Evolutionary conservation across 2,797 vertebrate genomes (phyloP).

Genomic region (Tympanoctomys barrerae): DNA sequence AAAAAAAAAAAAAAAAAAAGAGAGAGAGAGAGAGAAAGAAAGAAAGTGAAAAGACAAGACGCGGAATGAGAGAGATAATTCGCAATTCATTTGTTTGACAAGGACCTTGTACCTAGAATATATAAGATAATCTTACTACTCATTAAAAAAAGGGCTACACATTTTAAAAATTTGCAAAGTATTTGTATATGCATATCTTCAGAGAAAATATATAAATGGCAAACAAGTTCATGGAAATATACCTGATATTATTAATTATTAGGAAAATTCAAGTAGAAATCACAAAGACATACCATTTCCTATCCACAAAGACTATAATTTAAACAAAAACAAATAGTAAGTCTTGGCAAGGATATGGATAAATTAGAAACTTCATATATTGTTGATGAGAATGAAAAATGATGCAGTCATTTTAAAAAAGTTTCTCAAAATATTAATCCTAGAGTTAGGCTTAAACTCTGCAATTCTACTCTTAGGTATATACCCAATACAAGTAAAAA

Average conservation of each 20-base stretch:
- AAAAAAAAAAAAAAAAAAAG: no score
- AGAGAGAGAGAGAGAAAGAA: no score
- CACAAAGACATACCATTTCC: background rate
- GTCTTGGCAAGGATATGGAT: background rate
- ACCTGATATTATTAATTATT: background rate
- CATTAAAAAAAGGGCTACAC: background rate
- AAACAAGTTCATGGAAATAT: background rate
- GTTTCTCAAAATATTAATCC: background rate
- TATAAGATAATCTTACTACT: background rate
- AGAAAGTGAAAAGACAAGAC: background rate
- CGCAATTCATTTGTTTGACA: background rate
- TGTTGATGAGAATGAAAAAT: background rate
- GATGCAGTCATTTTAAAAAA: background rate
- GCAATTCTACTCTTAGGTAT: background rate
- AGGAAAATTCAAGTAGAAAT: slow-evolving; percentile 35
- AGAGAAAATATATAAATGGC: background rate
- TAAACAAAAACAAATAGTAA: background rate
- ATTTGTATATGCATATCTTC: slow-evolving; percentile 26
- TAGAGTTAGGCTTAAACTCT: background rate
- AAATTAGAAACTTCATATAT: background rate
- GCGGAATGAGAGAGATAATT: background rate
- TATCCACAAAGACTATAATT: background rate
- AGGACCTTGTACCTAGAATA: background rate
- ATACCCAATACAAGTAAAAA: slow-evolving; percentile 20
- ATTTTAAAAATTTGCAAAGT: background rate